Conservation (phyloP, 2,888 invertebrate species). For the Dexiosoma caninum region DNA sequence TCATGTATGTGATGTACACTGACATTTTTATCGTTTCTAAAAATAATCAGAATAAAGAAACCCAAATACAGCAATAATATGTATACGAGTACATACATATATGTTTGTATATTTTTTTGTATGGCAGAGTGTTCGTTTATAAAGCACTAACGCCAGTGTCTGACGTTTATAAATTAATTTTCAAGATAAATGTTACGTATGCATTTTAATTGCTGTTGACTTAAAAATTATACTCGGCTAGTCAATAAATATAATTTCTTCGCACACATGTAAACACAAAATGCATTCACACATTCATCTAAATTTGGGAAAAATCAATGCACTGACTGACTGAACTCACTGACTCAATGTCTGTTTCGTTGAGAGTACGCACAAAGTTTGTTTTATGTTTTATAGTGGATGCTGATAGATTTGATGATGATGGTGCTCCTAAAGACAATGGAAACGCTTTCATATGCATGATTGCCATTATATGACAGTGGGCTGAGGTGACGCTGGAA, state of each 20-base stretch:
- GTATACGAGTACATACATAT: background rate
- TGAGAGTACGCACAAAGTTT: background rate
- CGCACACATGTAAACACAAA: background rate
- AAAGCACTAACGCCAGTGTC: slow-evolving; percentile 24
- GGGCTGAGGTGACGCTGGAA: too few species aligned
- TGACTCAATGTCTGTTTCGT: background rate
- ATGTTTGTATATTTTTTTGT: background rate
- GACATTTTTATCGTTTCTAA: too few species aligned
- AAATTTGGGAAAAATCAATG: slow-evolving; percentile 17
- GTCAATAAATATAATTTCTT: slow-evolving; percentile 11
- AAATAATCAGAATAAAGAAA: background rate
- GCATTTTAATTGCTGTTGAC: slow-evolving; percentile 42
- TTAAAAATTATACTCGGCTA: slow-evolving; percentile 7
- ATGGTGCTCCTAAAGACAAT: too few species aligned
- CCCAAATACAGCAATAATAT: background rate
- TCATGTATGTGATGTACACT: too few species aligned
- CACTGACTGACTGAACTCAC: too few species aligned
- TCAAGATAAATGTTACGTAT: slow-evolving; percentile 42
- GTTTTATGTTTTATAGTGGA: background rate
- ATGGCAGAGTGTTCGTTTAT: background rate
- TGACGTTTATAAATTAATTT: slow-evolving; percentile 49
- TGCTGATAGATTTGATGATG: background rate
- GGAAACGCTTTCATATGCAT: too few species aligned
- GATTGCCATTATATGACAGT: too few species aligned
- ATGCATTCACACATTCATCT: background rate